Evolutionary conservation across 2,113 vertebrate species (phyloP).

Genomic region (Xyrauchen texanus): DNA sequence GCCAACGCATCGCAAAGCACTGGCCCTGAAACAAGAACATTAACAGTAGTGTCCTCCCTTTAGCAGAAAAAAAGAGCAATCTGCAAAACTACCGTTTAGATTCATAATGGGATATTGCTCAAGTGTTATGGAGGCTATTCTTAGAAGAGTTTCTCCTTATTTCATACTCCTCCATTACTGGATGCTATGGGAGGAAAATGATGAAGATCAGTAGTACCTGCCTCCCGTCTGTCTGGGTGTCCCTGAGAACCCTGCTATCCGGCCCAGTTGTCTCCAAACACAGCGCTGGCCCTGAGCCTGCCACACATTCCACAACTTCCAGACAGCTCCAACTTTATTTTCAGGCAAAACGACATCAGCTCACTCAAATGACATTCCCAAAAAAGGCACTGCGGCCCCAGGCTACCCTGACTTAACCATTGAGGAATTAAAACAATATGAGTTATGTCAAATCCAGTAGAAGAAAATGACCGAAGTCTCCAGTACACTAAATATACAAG

Average conservation of each 20-base stretch:
- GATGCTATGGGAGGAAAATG: conserved; percentile 33
- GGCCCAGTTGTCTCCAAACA: conserved; percentile 79
- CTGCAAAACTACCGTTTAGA: not conserved
- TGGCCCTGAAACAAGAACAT: conserved; percentile 24
- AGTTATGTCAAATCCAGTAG: conserved; percentile 75
- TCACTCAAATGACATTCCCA: conserved; percentile 99
- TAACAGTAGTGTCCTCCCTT: conserved; percentile 38
- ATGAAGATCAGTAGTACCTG: conserved; percentile 56
- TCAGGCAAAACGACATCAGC: conserved; percentile 83
- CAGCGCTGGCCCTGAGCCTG: conserved; percentile 77
- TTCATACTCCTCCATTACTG: conserved; percentile 18
- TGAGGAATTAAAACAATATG: conserved; percentile 94
- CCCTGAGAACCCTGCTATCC: conserved; percentile 73
- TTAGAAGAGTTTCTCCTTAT: conserved; percentile 1
- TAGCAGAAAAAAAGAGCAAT: conserved; percentile 26
- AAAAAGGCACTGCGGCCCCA: conserved; percentile 93
- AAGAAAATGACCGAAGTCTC: conserved; percentile 25
- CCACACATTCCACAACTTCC: conserved; percentile 86
- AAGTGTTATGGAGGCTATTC: conserved; percentile 9
- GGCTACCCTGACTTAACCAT: conserved; percentile 91
- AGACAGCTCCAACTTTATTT: conserved; percentile 88
- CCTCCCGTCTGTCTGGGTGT: conserved; percentile 63
- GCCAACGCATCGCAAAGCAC: conserved; percentile 26
- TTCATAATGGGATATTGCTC: conserved; percentile 17
- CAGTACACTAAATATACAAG: conserved; percentile 25